Percentiles rank a stretch among this genome's conserved stretches.
Evolutionary conservation across 1,140 invertebrate species (phyloP).

Genomic region (Triops cancriformis): DNA sequence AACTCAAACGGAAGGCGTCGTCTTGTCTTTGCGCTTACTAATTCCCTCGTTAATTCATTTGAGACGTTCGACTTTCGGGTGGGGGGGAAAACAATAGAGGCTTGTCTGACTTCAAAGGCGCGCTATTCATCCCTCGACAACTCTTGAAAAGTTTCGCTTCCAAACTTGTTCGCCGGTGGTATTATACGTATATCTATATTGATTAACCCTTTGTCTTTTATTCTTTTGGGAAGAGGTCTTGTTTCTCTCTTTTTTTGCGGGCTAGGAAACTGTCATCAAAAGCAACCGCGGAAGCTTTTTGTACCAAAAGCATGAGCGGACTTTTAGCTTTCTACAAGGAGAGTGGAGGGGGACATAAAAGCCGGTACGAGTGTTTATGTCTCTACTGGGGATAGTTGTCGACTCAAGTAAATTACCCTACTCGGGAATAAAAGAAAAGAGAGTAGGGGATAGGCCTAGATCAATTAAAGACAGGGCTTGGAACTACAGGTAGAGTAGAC

Average conservation of each 20-base stretch:
- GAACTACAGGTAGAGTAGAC: not conserved
- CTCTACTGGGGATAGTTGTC: not conserved
- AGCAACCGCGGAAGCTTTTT: not conserved
- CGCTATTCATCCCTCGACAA: not conserved
- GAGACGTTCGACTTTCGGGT: too few relatives aligned
- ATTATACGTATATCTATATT: not conserved
- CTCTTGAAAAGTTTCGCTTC: not conserved
- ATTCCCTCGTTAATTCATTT: too few relatives aligned
- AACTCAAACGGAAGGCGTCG: too few relatives aligned
- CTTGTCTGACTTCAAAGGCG: not conserved
- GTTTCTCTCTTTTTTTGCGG: not conserved
- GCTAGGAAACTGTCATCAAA: not conserved
- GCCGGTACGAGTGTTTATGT: not conserved
- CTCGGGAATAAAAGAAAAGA: not conserved
- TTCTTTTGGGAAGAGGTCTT: not conserved
- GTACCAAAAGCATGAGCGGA: too few relatives aligned
- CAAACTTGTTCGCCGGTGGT: not conserved
- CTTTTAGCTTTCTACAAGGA: too few relatives aligned
- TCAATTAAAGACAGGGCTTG: not conserved
- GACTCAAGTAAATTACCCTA: not conserved
- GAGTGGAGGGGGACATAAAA: not conserved
- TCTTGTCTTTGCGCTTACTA: too few relatives aligned
- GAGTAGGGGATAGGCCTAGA: not conserved
- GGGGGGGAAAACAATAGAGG: not conserved
- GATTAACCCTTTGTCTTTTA: constrained; percentile 7